These are phyloP conservation scores for Heliornis fulica DNA, from an alignment of 2,113 vertebrate genomes.

Conservation along the genomic window DNA sequence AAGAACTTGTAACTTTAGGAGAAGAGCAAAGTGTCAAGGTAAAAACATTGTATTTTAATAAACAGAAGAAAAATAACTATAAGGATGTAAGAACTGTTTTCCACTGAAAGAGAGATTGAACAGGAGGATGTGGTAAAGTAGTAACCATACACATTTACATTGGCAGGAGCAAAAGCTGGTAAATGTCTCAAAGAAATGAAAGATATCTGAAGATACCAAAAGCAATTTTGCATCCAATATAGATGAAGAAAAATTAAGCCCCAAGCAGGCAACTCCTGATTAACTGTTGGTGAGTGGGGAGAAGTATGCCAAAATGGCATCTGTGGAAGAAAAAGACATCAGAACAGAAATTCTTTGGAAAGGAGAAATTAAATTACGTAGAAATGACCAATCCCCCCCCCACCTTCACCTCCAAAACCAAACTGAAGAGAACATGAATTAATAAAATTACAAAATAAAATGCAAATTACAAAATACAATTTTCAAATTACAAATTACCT, in stretches of 20 bases:
- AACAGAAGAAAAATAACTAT: neutral
- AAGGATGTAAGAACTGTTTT: neutral
- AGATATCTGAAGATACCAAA: neutral
- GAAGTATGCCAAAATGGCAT: neutral
- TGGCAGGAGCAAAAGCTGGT: neutral
- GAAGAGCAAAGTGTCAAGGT: neutral
- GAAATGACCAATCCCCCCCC: neutral
- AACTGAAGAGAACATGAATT: neutral
- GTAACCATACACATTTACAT: neutral
- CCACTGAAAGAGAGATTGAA: neutral
- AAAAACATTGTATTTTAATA: neutral
- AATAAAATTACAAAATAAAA: neutral
- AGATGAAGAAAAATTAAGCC: neutral
- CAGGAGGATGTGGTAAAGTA: neutral
- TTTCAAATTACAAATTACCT: neutral
- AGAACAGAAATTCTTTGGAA: rapidly evolving
- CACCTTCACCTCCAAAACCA: no score
- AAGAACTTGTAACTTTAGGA: neutral
- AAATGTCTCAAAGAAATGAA: neutral
- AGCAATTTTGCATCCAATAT: neutral
- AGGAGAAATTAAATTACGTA: neutral
- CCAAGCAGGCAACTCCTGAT: neutral
- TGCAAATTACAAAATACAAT: neutral
- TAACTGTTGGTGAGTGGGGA: neutral
- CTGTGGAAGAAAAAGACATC: neutral